Evolutionary conservation across 2,113 vertebrate species (phyloP), one percentile per base, ranked within the genome.

Genomic region (Notarius lentiginosus): DNA sequence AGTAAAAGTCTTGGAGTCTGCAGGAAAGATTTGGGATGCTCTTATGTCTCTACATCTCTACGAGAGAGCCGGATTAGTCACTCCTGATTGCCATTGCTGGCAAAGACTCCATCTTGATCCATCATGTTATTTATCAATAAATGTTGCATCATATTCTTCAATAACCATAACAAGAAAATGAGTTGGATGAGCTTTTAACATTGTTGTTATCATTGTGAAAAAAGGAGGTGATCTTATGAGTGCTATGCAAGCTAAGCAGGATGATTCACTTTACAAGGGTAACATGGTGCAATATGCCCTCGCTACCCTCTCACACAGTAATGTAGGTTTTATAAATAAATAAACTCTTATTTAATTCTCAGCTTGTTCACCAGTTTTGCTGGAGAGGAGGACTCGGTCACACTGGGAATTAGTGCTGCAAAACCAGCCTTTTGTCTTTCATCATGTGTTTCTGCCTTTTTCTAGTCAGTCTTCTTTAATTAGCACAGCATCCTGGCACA

Each of bases 401-500:
- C 60, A 22, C 53, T 82, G 86, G 86, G 86, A 87, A 87, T 87
- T 82, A 85, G 70, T 82, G 83, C 86, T 15, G 70, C 79, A 77
- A 89, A 89, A 87, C 41, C 76, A 68, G 24, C 6, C 68, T 61
- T 56, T 79, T 81, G 73, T 73, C 79, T 85, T 68, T 85, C 68
- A 84, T 81, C 56, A 14, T 68, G 20, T 58, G 17, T 85, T 77
- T 79, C 27, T 77, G 47, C 34, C 34, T 70, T 82, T 27, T 20
- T 73, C 70, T 63, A 56, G 47, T 76, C 47, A 51, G 73, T 87
- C 83, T 79, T 61, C 77, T 87, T 68, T 89, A 89, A 79, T 55
- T 41, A 83, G n/a, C 49, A 80, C 22, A 68, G 84, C 53, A 34
- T 51, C 20, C 18, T 58, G 55, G 58, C 68, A 49, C 18, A 79